Base-by-base conservation (phyloP, 2,888 invertebrate genomes). In the Yponomeuta malinellus region DNA sequence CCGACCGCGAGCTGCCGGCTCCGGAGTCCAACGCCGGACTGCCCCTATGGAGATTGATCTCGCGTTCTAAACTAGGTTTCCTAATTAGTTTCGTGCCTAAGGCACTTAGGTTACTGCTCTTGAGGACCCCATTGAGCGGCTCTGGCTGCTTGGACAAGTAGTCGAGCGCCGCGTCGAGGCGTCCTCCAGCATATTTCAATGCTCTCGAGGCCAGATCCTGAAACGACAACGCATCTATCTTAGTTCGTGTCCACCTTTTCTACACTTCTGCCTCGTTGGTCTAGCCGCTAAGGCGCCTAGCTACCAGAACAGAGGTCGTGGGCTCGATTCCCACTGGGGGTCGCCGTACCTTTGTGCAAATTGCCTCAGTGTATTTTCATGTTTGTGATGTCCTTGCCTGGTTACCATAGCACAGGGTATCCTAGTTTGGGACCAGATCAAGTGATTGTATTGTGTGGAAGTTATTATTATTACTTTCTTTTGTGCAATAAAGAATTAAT, bases 11-110 rank as follows among this genome's bases (percentile, higher is more conserved):
- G 81, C 97, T 97, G 69, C 97, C 97, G 15, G 97, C 97, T 29
- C 97, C 97, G 71, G 96, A 97, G 82, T 97, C 97, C 73, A 97
- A 90, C 31, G 97, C 97, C 10, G 98, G 97, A 83, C 97, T 97
- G 70, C 96, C 96, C 73, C 97, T 94, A 76, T 96, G 95, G 31
- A 95, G 87, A 75, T 94, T 95, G 72, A 96, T 89, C 84, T 97
- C 97, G 69, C 97, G 94, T 88, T 98, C 98, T 75, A 98, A 94
- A 87, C 97, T 97, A 63, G 97, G 97, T 83, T 97, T 97, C 70
- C 97, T 94, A 75, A 96, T 97, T 69, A 97, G 93, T 86, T 97
- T 97, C 73, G 95, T 94, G 78, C 93, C 92, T 73, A 95, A 87
- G 70, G 94, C 93, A 74, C 93, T 93, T 74, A 95, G 85, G 79